Evolutionary conservation across 2,113 vertebrate genomes (phyloP), one percentile per base, ranked within the genome.

Genomic region (Tachysurus vachellii): DNA sequence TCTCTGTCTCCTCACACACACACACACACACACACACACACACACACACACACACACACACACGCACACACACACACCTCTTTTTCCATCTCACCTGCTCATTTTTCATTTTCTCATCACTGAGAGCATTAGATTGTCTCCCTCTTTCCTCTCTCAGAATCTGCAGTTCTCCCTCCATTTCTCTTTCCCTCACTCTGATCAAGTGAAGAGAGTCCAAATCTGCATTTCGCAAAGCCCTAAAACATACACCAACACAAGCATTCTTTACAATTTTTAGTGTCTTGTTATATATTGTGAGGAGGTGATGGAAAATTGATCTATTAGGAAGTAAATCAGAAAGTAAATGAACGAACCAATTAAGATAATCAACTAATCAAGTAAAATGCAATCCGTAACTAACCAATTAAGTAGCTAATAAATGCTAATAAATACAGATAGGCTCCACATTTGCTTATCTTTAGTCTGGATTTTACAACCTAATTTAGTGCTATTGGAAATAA

Each of bases 141-240:
- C 92, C 87, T 28, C 84, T 92, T 83, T 93, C 92, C 88, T 92
- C 92, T 14, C 64, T 83, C 56, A 89, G 86, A 0, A 73, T 91
- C 84, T 96, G 95, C 87, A 95, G 85, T 0, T 92, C 85, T 53
- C 71, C 87, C 79, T 88, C 92, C 17, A 94, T 83, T 54, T 92
- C 93, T 12, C 8, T 92, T 88, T 86, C 84, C 56, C 73, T 82
- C 17, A 89, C 88, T 56, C 92, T 91, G 10, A 94, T 86, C 89
- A 96, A 91, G 83, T 93, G 91, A 88, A 95, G 91, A 53, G 93
- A 91, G 50, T 92, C 82, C 86, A 94, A 92, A 76, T 96, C 91
- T 0, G 16, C 88, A n/a, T 83, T 89, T 85, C 93, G 96, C 88
- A 92, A 88, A 31, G 90, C 19, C 1, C 81, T 88, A 47, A 81